Base-by-base conservation (phyloP, 2,113 vertebrate species). In the Cyphomyrus plagiostoma region DNA sequence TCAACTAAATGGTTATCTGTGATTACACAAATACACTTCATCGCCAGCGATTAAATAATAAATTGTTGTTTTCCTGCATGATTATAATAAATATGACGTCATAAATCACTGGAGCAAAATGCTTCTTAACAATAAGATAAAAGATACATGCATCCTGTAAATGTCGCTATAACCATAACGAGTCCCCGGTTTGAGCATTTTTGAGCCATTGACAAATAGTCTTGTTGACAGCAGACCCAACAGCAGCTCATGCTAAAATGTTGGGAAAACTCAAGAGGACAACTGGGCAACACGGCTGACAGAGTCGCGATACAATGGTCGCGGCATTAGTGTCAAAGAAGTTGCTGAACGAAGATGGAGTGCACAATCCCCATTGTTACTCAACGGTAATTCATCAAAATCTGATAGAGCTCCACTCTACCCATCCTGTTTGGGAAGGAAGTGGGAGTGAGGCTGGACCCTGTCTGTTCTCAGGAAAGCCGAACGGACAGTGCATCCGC, bases 31-130 rank as follows among this genome's bases (percentile, higher is more conserved):
- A 90, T 91, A 90, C 83, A n/a, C 77, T 49, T 86, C 88, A 85
- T 90, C 80, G 46, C 90, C 49, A 89, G 90, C 92, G 93, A 93
- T 94, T 92, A 93, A 93, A 94, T 91, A 93, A 92, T 13, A 94
- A 89, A 89, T 84, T 77, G 90, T 91, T 91, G 93, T 86, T 88
- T 89, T 91, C 89, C 91, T 80, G 80, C 87, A 90, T 91, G 52
- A 91, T 91, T 93, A 26, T 70, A 95, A 95, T 92, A 66, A 92
- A 92, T 90, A 86, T 88, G 92, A 95, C 30, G 11, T 17, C 70
- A 39, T 95, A 92, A 91, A 94, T 95, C 94, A 93, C 90, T 90
- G 50, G 30, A 62, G 87, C 88, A 90, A 90, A 87, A 89, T 88
- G 88, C 85, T 91, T 90, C 89, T 86, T 90, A 89, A 89, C 91